Evolutionary conservation across 2,797 vertebrate genomes (phyloP), one percentile per base, ranked within the genome.

Genomic region (Aratinga solstitialis): DNA sequence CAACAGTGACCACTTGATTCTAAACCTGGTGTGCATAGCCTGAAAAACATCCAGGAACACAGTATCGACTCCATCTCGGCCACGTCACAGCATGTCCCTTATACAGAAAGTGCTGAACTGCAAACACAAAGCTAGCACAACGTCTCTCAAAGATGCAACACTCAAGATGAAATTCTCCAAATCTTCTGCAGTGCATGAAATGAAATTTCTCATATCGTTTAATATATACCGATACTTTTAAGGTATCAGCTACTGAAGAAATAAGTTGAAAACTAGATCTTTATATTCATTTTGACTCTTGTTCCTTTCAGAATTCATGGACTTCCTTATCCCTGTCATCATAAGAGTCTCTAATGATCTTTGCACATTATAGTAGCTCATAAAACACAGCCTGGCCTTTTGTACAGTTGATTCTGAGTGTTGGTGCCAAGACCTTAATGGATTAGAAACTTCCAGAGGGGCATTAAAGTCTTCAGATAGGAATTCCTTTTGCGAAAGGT

Each of bases 341-440:
- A 30, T 15, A 2, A 47, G 12, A 59, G 30, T 36, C 27, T 62
- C 34, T 61, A 65, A 51, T 23, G 22, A 74, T 40, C 48, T 84
- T 19, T 48, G 29, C 36, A 45, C 4, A 45, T 22, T 21, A 53
- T 8, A 59, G 26, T 36, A 72, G 50, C 66, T 56, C 32, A 6
- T 68, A 61, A 56, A 90, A 48, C n/a, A 63, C 48, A 84, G 17
- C 34, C 54, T 87, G 26, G 8, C 80, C 38, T 75, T 89, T 82
- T 92, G 54, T 84, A 58, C 21, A 15, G 50, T 65, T 65, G 67
- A 69, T 87, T 87, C 38, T 79, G 58, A 58, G 65, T 32, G 32
- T 62, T 84, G 38, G 11, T 89, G 78, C 84, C 78, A 94, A 73
- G 63, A 53, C 82, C 42, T 82, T 94, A 94, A 92, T 94, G 81